Conservation (phyloP, 2,888 invertebrate genomes). For the Andrena camellia region DNA sequence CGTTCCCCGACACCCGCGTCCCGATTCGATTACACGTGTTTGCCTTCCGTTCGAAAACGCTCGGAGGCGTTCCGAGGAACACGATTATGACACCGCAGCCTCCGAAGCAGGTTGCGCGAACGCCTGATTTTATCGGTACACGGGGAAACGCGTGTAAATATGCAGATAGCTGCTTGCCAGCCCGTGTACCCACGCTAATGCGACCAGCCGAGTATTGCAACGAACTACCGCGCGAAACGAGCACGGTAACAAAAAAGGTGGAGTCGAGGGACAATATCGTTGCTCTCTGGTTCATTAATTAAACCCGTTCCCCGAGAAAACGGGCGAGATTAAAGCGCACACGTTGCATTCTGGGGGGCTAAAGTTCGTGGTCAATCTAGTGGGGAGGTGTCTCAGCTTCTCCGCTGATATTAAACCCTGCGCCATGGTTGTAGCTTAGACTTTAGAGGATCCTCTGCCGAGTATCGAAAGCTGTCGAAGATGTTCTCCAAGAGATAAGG, state of each 20-base stretch:
- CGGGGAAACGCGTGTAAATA: constrained; percentile 57
- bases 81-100: constrained; percentile 56
- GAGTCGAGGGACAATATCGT: constrained; percentile 9
- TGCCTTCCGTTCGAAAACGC: constrained; percentile 26
- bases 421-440: no score
- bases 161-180: constrained; percentile 56
- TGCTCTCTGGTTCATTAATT: constrained; percentile 63
- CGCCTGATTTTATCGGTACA: constrained; percentile 58
- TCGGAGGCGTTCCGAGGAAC: constrained; percentile 42
- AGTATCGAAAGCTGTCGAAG: no score
- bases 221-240: not conserved
- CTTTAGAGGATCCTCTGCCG: no score
- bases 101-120: constrained; percentile 42
- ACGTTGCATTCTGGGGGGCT: not conserved
- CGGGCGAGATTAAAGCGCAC: constrained; percentile 72
- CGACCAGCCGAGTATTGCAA: constrained; percentile 24
- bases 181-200: constrained; percentile 53
- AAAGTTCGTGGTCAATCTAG: no score
- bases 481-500: no score
- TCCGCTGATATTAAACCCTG: no score
- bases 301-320: constrained; percentile 61
- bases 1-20: not conserved
- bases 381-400: no score
- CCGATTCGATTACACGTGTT: constrained; percentile 31
- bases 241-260: not conserved